A percentile compares a stretch with the other conserved stretches of the same genome.
phyloP scores from a whole-genome alignment of 2,113 vertebrate genomes.

The Nibea coibor region DNA sequence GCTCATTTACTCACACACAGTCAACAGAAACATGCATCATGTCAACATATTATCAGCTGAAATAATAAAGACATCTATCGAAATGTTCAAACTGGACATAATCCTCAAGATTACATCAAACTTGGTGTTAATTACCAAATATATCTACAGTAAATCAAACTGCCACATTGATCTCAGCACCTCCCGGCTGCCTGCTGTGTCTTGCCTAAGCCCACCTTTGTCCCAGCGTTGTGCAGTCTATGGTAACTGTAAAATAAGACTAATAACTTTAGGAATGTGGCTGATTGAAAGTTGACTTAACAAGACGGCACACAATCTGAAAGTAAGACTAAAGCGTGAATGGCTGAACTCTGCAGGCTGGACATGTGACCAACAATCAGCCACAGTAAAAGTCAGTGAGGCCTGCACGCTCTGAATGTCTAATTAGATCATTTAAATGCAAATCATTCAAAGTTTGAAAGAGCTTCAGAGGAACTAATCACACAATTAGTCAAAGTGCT shows the following conservation, averaged over 20 bases:
- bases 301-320: neutral
- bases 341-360: neutral
- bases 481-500: neutral
- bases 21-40: no score
- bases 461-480: neutral
- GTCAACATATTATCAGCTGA: no score
- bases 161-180: neutral
- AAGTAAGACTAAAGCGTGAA: neutral
- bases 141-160: neutral
- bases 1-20: no score
- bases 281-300: neutral
- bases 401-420: neutral
- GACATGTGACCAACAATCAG: neutral
- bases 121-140: neutral
- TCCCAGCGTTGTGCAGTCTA: neutral
- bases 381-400: neutral
- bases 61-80: no score
- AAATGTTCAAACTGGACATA: no score
- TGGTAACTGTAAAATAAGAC: neutral
- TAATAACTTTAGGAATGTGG: neutral
- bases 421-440: slow-evolving; percentile 4
- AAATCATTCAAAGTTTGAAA: neutral
- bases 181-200: neutral
- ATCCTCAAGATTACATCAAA: no score
- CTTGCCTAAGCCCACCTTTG: neutral